These are phyloP conservation scores for Tricholaema leucomelas DNA, from an alignment of 2,113 vertebrate genomes.

Conservation along the genomic window DNA sequence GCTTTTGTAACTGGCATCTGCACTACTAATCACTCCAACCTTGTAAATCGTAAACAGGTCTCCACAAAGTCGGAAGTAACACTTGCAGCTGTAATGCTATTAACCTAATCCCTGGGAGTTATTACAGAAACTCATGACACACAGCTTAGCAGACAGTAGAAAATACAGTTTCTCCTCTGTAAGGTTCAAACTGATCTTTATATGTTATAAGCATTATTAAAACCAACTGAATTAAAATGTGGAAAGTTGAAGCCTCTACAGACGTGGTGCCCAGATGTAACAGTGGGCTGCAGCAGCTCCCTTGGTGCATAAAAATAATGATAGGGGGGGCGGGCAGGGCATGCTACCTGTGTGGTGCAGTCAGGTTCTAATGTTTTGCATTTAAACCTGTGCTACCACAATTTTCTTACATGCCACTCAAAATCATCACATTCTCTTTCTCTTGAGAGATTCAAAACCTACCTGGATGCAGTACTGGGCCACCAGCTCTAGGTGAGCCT, in stretches of 20 bases:
- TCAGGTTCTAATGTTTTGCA: neutral
- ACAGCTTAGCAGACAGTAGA: slow-evolving; percentile 26
- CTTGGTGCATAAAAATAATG: neutral
- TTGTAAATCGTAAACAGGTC: slow-evolving; percentile 53
- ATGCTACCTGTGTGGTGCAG: fast-evolving
- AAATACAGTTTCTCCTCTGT: slow-evolving; percentile 33
- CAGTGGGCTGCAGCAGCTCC: neutral
- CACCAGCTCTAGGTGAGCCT: too few relatives aligned
- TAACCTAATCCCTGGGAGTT: slow-evolving; percentile 61
- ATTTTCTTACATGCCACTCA: neutral
- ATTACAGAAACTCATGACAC: slow-evolving; percentile 40
- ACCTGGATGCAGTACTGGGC: too few relatives aligned
- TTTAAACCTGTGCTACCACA: neutral
- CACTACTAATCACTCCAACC: slow-evolving; percentile 66
- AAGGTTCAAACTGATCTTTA: slow-evolving; percentile 42
- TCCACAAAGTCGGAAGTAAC: slow-evolving; percentile 53
- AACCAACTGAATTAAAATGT: slow-evolving; percentile 21
- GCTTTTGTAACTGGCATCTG: slow-evolving; percentile 52
- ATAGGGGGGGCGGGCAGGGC: neutral
- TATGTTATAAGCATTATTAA: neutral
- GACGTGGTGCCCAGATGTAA: neutral
- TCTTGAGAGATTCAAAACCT: too few relatives aligned
- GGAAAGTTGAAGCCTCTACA: neutral
- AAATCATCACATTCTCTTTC: neutral
- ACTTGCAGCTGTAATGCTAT: slow-evolving; percentile 59